Base-by-base conservation (phyloP, 2,888 invertebrate species). In the Andrena dorsata region DNA sequence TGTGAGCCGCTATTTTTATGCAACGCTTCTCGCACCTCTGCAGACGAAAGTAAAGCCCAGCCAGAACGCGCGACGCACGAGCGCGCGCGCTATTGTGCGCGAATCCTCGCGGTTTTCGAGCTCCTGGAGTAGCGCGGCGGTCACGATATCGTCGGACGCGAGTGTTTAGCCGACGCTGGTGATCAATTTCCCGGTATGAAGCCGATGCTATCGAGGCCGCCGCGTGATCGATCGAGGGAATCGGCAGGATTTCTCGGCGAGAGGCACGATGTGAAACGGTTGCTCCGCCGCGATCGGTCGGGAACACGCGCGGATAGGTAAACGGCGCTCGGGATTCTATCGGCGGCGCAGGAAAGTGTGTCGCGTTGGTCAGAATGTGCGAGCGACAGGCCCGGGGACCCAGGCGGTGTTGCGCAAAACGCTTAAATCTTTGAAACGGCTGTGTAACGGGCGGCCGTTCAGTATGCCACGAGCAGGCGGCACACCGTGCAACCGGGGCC, bases 331-430 rank as follows among this genome's bases (percentile, higher is more conserved):
- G 58, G 79, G 76, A 71, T 76, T 85, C 84, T 83, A 75, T 75
- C 58, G 71, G 41, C 66, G 63, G 75, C 60, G 56, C 69, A 80
- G 66, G 86, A 87, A 89, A 89, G 89, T 89, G 76, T 89, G 87
- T 88, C 89, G 77, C 82, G 71, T 82, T 82, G 87, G 77, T 76
- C 83, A 72, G 82, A 85, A 83, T 79, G 72, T 63, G 63, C 66
- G 74, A 83, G 41, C 41, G 13, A 41, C 41, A 5, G 41, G 41
- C 16, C 41, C 41, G 58, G 61, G 58, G 61, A 56, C 26, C 28
- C 69, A 64, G 74, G 72, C 78, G 74, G 68, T 71, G 88, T 87
- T 89, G 86, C 87, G 87, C 77, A 86, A 88, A 78, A 81, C 80
- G 70, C 74, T 89, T 74, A 82, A 85, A 85, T 88, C 83, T 80